Base-by-base conservation (phyloP, 1,140 invertebrate genomes). In the Leptonema lineaticorne region DNA sequence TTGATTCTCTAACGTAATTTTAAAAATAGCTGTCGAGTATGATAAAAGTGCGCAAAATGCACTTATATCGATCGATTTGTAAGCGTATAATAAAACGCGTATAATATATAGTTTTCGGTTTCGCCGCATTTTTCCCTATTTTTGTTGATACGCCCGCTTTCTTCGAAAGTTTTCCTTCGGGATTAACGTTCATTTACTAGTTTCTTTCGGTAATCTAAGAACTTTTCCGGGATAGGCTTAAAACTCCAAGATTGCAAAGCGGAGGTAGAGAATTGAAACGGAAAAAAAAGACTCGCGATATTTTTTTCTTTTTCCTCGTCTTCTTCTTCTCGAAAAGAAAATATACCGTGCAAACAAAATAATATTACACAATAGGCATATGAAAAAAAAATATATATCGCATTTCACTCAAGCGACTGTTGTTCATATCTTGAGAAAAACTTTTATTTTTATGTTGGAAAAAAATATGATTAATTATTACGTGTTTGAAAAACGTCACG, bases 141-240 rank as follows among this genome's bases (percentile, higher is more conserved):
- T n/a, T 41, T 16, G 11, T 41, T 41, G 37, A 41, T 41, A 41
- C 11, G 37, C 16, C 16, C 16, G 37, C 16, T 41, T 41, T 41
- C 9, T 16, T 41, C 16, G 22, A 53, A 53, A 53, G 50, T 53
- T 53, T 24, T 22, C 50, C 8, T 9, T 53, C 9, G 50, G 50
- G 50, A 53, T 53, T 53, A 53, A 9, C 27, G 22, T 53, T 53
- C 50, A 53, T 53, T 53, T 53, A 26, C 22, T 53, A 53, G 50
- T 53, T 53, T 53, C 50, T 22, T 20, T 53, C n/a, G 22, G 50
- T 53, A 26, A 26, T 53, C 50, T 53, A 7, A 24, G 16, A 53
- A 53, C 18, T 53, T 53, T 20, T 18, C 20, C 20, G 5, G 11
- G 8, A 20, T 26, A 24, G 11, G 50, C 8, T 26, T 24, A 7